These are phyloP conservation scores for Batillaria attramentaria DNA, from an alignment of 1,140 invertebrate species.

Conservation along the genomic window DNA sequence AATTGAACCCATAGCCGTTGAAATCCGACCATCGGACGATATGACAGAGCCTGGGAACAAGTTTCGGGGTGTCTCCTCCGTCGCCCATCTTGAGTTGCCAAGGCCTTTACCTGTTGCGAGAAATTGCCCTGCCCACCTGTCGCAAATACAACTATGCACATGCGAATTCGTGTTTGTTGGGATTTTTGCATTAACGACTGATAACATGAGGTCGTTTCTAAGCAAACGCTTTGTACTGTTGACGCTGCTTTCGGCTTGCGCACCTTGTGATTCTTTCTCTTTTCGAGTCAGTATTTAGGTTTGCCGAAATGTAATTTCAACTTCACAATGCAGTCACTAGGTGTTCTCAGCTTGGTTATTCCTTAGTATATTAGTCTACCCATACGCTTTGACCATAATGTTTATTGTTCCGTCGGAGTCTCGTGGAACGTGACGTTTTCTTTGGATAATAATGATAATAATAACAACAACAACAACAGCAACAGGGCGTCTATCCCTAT, in stretches of 20 bases:
- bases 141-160: too few relatives aligned
- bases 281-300: not conserved
- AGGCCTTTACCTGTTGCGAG: constrained; percentile 21
- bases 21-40: constrained; percentile 89
- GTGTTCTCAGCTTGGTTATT: too few relatives aligned
- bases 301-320: too few relatives aligned
- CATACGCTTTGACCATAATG: too few relatives aligned
- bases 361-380: too few relatives aligned
- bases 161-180: too few relatives aligned
- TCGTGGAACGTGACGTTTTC: too few relatives aligned
- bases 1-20: constrained; percentile 98
- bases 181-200: not conserved
- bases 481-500: too few relatives aligned
- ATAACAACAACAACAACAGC: too few relatives aligned
- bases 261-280: not conserved
- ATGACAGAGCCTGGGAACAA: constrained; percentile 64
- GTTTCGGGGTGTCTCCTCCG: constrained; percentile 23
- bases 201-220: not conserved
- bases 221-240: not conserved
- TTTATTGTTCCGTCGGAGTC: too few relatives aligned
- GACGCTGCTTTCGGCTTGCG: not conserved
- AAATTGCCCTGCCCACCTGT: constrained; percentile 31
- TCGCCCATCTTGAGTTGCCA: constrained; percentile 37
- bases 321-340: too few relatives aligned
- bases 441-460: too few relatives aligned